phyloP scores from a whole-genome alignment of 1,140 invertebrate species.

The Drosophila obscura region DNA sequence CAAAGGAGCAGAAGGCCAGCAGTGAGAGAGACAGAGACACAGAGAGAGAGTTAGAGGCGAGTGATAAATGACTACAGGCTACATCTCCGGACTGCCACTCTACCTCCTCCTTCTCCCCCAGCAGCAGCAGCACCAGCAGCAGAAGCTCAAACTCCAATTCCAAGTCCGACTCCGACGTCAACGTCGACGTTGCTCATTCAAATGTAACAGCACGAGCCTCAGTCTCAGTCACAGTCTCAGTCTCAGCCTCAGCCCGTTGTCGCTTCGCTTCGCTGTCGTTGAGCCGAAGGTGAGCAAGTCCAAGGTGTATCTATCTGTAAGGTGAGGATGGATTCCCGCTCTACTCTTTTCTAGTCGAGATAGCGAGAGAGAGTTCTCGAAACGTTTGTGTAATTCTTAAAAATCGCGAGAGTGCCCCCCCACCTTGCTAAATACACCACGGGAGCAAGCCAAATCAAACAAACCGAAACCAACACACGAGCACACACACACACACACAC shows the following conservation, averaged over 20 bases:
- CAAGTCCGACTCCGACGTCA: slow-evolving; percentile 23
- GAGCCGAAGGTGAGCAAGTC: slow-evolving; percentile 72
- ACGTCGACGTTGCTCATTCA: slow-evolving; percentile 70
- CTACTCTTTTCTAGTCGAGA: no score
- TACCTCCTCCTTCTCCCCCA: neutral
- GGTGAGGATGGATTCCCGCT: no score
- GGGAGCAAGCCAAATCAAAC: slow-evolving; percentile 69
- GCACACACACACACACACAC: slow-evolving; percentile 9
- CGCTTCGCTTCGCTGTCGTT: slow-evolving; percentile 30
- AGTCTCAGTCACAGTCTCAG: slow-evolving; percentile 33
- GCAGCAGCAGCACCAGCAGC: slow-evolving; percentile 20
- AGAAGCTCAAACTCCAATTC: slow-evolving; percentile 13
- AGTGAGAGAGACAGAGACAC: neutral
- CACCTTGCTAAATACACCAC: no score
- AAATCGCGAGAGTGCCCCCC: no score
- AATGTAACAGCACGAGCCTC: slow-evolving; percentile 78
- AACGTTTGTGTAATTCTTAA: no score
- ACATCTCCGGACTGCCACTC: neutral
- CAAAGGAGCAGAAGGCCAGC: slow-evolving; percentile 13
- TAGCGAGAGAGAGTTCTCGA: no score
- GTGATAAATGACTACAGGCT: slow-evolving; percentile 70
- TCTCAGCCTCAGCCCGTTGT: slow-evolving; percentile 17
- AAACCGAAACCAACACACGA: slow-evolving; percentile 67
- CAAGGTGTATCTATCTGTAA: no score
- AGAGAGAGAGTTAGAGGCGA: slow-evolving; percentile 33